phyloP scores from a whole-genome alignment of 2,888 invertebrate genomes.

The Bombyx huttoni region DNA sequence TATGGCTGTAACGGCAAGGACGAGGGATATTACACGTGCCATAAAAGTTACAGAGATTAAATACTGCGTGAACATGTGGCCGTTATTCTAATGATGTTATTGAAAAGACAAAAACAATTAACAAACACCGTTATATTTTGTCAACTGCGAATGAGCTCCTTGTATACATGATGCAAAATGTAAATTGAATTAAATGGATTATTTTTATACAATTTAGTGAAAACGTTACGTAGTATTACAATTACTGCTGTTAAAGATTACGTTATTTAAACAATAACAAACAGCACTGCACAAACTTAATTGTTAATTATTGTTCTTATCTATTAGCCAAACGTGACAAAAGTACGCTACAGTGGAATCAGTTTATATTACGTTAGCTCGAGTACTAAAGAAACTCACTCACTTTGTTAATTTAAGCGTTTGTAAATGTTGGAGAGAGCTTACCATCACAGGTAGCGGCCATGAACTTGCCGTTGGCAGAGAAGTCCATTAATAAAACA shows the following conservation, averaged over 20 bases:
- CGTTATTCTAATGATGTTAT: not conserved
- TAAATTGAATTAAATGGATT: not conserved
- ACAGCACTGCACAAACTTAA: not conserved
- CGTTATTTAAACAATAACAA: not conserved
- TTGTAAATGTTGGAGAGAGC: constrained; percentile 19
- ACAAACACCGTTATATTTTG: not conserved
- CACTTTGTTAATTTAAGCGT: not conserved
- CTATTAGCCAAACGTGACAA: not conserved
- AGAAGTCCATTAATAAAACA: constrained; percentile 84
- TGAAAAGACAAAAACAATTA: not conserved
- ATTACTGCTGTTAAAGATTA: not conserved
- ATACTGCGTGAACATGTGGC: constrained; percentile 2
- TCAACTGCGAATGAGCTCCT: not conserved
- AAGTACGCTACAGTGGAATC: not conserved
- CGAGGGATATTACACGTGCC: constrained; percentile 1
- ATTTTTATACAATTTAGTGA: not conserved
- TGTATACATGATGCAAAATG: not conserved
- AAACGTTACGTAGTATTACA: not conserved
- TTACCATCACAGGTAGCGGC: constrained; percentile 89
- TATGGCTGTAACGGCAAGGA: constrained; percentile 1
- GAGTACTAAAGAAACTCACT: not conserved
- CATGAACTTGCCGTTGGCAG: constrained; percentile 88
- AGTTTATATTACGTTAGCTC: not conserved
- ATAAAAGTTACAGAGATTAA: not conserved
- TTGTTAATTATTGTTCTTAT: not conserved